Conservation (phyloP, 2,888 invertebrate genomes). For the Apantesis nais region DNA sequence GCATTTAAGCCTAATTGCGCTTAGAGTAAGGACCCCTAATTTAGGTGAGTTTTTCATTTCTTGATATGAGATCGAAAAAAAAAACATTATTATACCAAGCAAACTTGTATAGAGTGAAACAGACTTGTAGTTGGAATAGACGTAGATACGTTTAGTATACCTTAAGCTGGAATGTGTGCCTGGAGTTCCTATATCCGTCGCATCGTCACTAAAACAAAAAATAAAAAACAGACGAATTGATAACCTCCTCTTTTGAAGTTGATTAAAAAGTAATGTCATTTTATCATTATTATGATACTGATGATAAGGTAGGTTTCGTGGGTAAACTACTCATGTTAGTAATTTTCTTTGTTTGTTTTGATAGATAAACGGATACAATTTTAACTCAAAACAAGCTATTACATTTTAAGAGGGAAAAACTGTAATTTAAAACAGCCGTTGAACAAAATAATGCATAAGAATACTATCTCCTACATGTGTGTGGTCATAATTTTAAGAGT, state of each 20-base stretch:
- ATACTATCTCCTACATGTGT: too few relatives aligned
- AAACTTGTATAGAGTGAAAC: not conserved
- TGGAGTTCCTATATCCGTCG: not conserved
- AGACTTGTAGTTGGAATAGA: not conserved
- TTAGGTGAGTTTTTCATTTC: too few relatives aligned
- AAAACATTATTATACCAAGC: not conserved
- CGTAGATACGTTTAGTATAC: not conserved
- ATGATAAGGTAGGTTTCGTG: not conserved
- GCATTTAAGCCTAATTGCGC: too few relatives aligned
- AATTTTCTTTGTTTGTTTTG: not conserved
- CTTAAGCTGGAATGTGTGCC: not conserved
- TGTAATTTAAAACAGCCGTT: not conserved
- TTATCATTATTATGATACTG: not conserved
- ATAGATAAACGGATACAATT: not conserved
- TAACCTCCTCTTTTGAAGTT: too few relatives aligned
- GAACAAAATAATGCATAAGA: too few relatives aligned
- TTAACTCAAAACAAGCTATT: not conserved
- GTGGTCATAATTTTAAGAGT: too few relatives aligned
- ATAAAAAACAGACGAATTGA: too few relatives aligned
- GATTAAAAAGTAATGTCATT: not conserved
- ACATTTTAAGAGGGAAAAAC: not conserved
- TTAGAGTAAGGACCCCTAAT: too few relatives aligned
- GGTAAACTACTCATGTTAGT: not conserved
- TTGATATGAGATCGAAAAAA: not conserved
- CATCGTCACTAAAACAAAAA: not conserved